Evolutionary conservation across 2,113 vertebrate genomes (phyloP), one percentile per base, ranked within the genome.

Genomic region (Procapra przewalskii): DNA sequence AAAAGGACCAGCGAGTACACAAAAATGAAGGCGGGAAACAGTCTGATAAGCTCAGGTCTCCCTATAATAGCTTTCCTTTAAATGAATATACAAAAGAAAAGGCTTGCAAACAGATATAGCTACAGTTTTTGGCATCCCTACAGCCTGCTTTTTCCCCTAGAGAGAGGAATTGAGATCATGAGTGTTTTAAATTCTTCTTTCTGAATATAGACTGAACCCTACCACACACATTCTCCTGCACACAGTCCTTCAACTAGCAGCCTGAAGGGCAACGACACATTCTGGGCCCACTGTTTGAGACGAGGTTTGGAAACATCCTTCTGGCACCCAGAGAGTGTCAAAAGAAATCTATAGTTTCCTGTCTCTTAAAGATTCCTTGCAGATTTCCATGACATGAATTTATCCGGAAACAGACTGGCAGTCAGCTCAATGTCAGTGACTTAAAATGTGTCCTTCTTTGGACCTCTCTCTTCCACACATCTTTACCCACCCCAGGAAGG

Each of bases 361-460:
- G 59, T 40, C 97, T 98, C 96, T 97, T 98, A 98, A 79, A 98
- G 98, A 98, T 96, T 97, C 98, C 96, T 97, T 97, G 98, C 96
- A 95, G 95, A 95, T 98, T 98, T 98, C 98, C 97, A 89, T 98
- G 98, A 98, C 97, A 96, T 92, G 96, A 91, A 98, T 98, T 98
- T 98, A 98, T 98, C 96, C 95, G 25, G 90, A 98, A 98, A 97
- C 97, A 98, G 98, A 98, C 90, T 97, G 97, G 98, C 96, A 98
- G 96, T 67, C 33, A 98, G 96, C 29, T 59, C 88, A 95, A 94
- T 98, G 98, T 98, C 98, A 96, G 52, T 90, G 90, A 97, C 85
- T 97, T 96, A 96, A 98, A 98, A 97, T 79, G 93, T 96, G 80
- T 77, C 91, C 97, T 15, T 6, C 93, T 98, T 96, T 40, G 4